A percentile compares a stretch with the other conserved stretches of the same genome.
phyloP scores from a whole-genome alignment of 1,140 invertebrate species.

The Drosophila bifasciata region DNA sequence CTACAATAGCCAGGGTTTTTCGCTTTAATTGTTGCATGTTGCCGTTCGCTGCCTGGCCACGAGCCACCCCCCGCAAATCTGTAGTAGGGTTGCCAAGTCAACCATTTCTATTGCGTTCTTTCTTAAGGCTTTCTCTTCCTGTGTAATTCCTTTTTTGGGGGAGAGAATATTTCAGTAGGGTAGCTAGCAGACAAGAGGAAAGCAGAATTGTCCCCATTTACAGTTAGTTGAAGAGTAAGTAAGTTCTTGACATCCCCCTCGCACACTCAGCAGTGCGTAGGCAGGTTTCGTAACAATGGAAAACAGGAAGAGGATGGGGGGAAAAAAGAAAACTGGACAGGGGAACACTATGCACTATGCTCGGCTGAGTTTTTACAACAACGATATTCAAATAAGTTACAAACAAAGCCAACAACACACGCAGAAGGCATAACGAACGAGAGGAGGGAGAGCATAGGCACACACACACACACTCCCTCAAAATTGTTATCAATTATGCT shows the following conservation, averaged over 20 bases:
- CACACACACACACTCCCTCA: slow-evolving; percentile 13
- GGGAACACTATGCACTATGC: slow-evolving; percentile 61
- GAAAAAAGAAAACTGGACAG: slow-evolving; percentile 49
- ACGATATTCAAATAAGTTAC: slow-evolving; percentile 57
- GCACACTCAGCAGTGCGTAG: slow-evolving; percentile 42
- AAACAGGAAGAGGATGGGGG: slow-evolving; percentile 22
- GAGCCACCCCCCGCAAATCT: neutral
- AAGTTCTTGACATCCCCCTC: slow-evolving; percentile 8
- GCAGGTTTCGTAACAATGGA: slow-evolving; percentile 44
- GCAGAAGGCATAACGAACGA: slow-evolving; percentile 45
- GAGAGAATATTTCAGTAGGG: slow-evolving; percentile 6
- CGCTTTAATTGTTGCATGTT: slow-evolving; percentile 39
- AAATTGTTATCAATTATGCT: slow-evolving; percentile 69
- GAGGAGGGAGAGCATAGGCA: neutral
- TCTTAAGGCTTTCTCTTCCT: slow-evolving; percentile 7
- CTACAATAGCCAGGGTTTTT: too few relatives aligned
- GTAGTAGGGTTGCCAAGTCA: slow-evolving; percentile 36
- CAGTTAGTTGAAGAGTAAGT: neutral
- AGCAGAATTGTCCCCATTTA: slow-evolving; percentile 5
- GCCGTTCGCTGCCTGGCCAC: slow-evolving; percentile 6
- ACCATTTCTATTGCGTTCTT: slow-evolving; percentile 39
- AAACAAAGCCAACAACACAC: slow-evolving; percentile 55
- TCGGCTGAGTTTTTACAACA: slow-evolving; percentile 64
- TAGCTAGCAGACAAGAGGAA: slow-evolving; percentile 3
- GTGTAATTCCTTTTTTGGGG: slow-evolving; percentile 33